Conservation (phyloP, 1,140 invertebrate species). For the Brachystomella parvula region DNA sequence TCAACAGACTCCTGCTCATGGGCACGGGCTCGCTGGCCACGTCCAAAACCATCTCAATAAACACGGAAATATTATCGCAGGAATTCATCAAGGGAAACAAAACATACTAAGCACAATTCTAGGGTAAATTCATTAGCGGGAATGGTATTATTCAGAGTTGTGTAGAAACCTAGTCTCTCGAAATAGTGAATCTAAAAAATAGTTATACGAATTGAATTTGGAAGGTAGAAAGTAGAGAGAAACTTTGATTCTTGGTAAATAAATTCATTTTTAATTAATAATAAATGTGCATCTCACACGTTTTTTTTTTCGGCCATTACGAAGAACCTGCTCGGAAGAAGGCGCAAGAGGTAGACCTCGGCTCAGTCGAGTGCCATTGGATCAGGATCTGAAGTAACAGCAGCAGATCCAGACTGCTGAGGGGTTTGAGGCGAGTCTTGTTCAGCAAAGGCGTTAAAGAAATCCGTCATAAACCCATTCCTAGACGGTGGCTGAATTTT, state of each 20-base stretch:
- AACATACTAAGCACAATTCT: not conserved
- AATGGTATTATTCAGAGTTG: too few relatives aligned
- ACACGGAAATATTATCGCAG: not conserved
- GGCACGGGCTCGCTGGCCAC: not conserved
- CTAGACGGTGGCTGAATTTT: not conserved
- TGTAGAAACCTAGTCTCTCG: too few relatives aligned
- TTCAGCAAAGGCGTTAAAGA: not conserved
- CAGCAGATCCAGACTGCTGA: not conserved
- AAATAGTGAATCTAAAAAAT: too few relatives aligned
- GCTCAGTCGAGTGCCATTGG: not conserved
- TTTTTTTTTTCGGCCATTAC: too few relatives aligned
- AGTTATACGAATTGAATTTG: too few relatives aligned
- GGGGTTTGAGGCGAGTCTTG: not conserved
- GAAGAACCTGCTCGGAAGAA: too few relatives aligned
- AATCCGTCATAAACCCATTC: not conserved
- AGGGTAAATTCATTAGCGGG: not conserved
- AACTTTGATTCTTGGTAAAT: too few relatives aligned
- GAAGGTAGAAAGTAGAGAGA: too few relatives aligned
- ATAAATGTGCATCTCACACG: too few relatives aligned
- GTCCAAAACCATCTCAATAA: not conserved
- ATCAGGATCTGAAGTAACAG: not conserved
- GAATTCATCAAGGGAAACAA: not conserved
- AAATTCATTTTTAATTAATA: too few relatives aligned
- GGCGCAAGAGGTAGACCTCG: too few relatives aligned
- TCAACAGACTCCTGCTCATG: slow-evolving; percentile 11